Evolutionary conservation across 2,113 vertebrate species (phyloP), one percentile per base, ranked within the genome.

Genomic region (Poecilia latipinna): DNA sequence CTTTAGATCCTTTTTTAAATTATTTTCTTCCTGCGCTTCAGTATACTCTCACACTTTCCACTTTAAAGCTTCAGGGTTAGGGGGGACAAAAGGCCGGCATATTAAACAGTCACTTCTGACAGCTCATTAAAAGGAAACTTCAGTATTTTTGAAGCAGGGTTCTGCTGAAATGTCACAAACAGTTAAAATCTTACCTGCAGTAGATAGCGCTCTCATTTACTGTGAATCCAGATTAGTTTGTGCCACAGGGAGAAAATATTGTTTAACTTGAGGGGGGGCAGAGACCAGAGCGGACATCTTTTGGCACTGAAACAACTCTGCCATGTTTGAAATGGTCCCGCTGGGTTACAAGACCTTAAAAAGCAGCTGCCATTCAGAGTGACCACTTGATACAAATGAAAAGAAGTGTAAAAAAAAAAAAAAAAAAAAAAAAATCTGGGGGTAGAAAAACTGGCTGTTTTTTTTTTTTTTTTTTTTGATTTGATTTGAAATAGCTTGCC

Each of bases 11-110:
- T 72, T 65, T 19, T 73, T 61, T 4, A 48, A 48, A 48, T 64
- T 84, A 39, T 82, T 72, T 72, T 61, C 42, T 65, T 33, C n/a
- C 28, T 62, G 65, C 51, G 17, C 39, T 75, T 79, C 68, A 66
- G 22, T 39, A 13, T 44, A 26, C 32, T 42, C 33, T 64, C 76
- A 28, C 32, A 39, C 51, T 74, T n/a, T 7, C 44, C 15, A 32
- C 15, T n/a, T 57, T 60, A 10, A 60, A 39, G n/a, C 33, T 35
- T 65, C 33, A 4, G 31, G 22, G 17, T 29, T 69, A 0, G 12
- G 28, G 28, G 17, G 32, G 13, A 42, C 17, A 26, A n/a, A 17
- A 42, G 37, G 3, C 33, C 8, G 4, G 61, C 15, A 33, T 22
- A 19, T 63, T 19, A 31, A 8, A 63, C 13, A 66, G 44, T 48